phyloP scores from a whole-genome alignment of 2,113 vertebrate genomes.

The Zeus faber region DNA sequence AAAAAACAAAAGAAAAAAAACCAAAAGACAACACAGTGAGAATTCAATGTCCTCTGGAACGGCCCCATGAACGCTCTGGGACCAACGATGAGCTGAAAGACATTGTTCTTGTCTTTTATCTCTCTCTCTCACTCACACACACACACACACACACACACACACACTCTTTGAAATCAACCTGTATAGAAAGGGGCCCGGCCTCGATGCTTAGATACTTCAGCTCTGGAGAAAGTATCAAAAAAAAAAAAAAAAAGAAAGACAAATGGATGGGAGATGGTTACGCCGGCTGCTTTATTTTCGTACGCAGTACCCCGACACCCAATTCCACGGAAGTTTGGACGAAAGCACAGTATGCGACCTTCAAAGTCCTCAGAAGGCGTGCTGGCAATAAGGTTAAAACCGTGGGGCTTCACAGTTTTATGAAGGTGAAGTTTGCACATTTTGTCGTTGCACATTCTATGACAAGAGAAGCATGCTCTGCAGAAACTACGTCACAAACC shows the following conservation, averaged over 20 bases:
- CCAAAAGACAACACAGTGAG: conserved; percentile 20
- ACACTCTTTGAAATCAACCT: conserved; percentile 3
- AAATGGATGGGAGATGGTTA: conserved; percentile 13
- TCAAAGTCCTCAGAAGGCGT: too few species aligned
- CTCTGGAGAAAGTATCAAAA: background rate
- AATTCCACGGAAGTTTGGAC: too few species aligned
- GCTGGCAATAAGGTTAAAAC: too few species aligned
- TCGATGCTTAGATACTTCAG: background rate
- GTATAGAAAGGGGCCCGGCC: conserved; percentile 2
- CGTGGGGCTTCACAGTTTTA: too few species aligned
- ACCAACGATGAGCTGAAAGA: conserved; percentile 44
- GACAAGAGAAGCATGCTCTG: too few species aligned
- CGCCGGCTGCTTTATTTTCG: background rate
- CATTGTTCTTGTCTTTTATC: too few species aligned
- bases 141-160: background rate
- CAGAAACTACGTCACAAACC: too few species aligned
- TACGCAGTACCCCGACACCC: too few species aligned
- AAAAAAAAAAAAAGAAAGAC: conserved; percentile 4
- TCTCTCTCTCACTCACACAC: conserved; percentile 16
- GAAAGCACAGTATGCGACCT: too few species aligned
- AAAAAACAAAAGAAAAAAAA: conserved; percentile 25
- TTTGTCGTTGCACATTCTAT: too few species aligned
- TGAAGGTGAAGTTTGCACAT: too few species aligned
- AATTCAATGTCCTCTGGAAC: conserved; percentile 54
- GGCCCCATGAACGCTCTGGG: conserved; percentile 47